A percentile compares a stretch with the other conserved stretches of the same genome.
These are phyloP conservation scores for Furcula furcula DNA, from an alignment of 2,888 invertebrate species.

Conservation along the genomic window DNA sequence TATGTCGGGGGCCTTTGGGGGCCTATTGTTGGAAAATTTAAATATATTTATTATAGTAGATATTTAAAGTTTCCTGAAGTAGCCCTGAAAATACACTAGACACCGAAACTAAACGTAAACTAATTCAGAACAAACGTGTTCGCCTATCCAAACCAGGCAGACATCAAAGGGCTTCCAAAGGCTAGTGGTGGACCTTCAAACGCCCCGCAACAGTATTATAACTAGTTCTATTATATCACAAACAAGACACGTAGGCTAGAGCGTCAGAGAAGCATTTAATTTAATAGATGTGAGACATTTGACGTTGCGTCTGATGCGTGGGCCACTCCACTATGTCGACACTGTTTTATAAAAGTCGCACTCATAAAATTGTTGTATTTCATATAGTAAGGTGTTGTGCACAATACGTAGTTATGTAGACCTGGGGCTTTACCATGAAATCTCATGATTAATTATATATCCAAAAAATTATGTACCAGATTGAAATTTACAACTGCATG, in stretches of 20 bases:
- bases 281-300: constrained; percentile 29
- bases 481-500: too few species aligned
- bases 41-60: too few species aligned
- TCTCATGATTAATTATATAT: too few species aligned
- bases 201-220: too few species aligned
- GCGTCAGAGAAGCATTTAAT: constrained; percentile 33
- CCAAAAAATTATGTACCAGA: too few species aligned
- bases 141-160: not conserved
- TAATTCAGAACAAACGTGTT: not conserved
- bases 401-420: not conserved
- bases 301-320: constrained; percentile 45
- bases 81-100: too few species aligned
- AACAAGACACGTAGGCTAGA: constrained; percentile 6
- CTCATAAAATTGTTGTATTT: constrained; percentile 38
- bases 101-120: not conserved
- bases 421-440: too few species aligned
- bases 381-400: constrained; percentile 35
- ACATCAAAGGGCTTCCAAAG: not conserved
- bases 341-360: constrained; percentile 22
- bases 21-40: too few species aligned
- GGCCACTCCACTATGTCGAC: constrained; percentile 29
- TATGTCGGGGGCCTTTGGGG: too few species aligned
- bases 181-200: too few species aligned
- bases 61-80: too few species aligned
- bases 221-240: constrained; percentile 1